Percentiles rank a stretch among this genome's conserved stretches.
Conservation (phyloP, 92 coral and sea anemone genomes). For the Ricordea florida region DNA sequence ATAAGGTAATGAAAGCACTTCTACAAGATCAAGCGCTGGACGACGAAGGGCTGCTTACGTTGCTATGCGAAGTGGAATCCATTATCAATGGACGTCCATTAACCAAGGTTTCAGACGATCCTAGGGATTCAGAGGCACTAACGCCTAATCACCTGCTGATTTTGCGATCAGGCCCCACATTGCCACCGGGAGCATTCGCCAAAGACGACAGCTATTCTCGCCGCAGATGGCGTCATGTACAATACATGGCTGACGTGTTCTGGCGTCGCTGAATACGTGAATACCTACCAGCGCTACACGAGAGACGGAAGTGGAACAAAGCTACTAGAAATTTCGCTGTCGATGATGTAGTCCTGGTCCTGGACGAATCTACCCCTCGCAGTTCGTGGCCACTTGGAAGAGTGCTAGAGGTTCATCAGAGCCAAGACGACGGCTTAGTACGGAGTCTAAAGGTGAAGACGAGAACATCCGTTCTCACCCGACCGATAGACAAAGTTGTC, state of each 20-base stretch:
- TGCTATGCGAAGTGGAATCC: constrained; percentile 55
- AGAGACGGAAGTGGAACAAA: constrained; percentile 45
- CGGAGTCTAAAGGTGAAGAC: constrained; percentile 58
- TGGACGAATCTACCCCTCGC: constrained; percentile 43
- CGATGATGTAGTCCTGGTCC: constrained; percentile 57
- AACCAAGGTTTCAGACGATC: constrained; percentile 58
- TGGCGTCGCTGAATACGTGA: constrained; percentile 42
- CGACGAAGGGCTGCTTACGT: constrained; percentile 35
- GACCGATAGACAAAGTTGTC: constrained; percentile 61
- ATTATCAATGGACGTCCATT: constrained; percentile 54
- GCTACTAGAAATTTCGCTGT: constrained; percentile 37
- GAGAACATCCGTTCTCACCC: constrained; percentile 39
- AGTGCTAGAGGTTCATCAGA: constrained; percentile 44
- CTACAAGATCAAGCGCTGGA: constrained; percentile 27
- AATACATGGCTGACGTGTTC: constrained; percentile 50
- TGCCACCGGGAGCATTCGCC: constrained; percentile 49
- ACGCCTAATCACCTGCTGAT: constrained; percentile 62
- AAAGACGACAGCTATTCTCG: constrained; percentile 44
- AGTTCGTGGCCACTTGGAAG: constrained; percentile 68
- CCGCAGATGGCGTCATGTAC: constrained; percentile 62
- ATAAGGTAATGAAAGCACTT: constrained; percentile 40
- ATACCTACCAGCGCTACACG: constrained; percentile 38
- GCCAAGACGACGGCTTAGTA: constrained; percentile 55
- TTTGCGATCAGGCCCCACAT: constrained; percentile 24
- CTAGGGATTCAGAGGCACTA: constrained; percentile 39